phyloP scores from a whole-genome alignment of 2,113 vertebrate genomes.

The Nanorana parkeri region DNA sequence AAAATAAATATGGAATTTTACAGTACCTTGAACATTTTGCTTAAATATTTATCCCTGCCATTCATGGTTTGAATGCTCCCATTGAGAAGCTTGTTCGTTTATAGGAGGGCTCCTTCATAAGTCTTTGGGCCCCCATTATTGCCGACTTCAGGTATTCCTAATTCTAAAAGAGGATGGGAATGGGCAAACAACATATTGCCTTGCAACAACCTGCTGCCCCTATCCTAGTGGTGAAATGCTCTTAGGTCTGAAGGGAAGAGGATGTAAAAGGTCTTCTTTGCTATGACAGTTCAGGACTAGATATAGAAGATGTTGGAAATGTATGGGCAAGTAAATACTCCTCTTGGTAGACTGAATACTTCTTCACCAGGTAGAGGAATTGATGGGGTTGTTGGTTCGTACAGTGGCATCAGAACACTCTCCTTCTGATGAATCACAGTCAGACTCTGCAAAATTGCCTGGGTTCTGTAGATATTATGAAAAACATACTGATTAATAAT shows the following conservation, averaged over 20 bases:
- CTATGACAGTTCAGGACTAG: neutral
- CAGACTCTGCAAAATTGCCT: conserved; percentile 90
- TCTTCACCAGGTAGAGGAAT: conserved; percentile 92
- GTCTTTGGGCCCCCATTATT: conserved; percentile 75
- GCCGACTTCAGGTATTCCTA: conserved; percentile 70
- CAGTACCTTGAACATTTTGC: conserved; percentile 90
- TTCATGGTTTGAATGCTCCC: conserved; percentile 81
- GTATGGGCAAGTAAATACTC: conserved; percentile 36
- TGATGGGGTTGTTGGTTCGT: conserved; percentile 90
- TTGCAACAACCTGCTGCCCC: conserved; percentile 36
- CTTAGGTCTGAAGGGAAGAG: neutral
- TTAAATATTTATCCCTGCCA: conserved; percentile 94
- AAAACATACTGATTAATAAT: neutral
- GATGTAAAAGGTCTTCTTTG: conserved; percentile 41
- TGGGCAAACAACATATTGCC: conserved; percentile 40
- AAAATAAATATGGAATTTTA: conserved; percentile 93
- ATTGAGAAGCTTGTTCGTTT: conserved; percentile 54
- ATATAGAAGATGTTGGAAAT: neutral
- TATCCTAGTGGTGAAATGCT: conserved; percentile 61
- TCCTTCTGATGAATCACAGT: conserved; percentile 93
- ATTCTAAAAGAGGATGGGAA: conserved; percentile 51
- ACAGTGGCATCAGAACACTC: conserved; percentile 97
- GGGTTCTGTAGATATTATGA: conserved; percentile 83
- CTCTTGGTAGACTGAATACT: conserved; percentile 43
- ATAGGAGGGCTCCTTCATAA: conserved; percentile 57